Base-by-base conservation (phyloP, 1,140 invertebrate genomes). In the Belonocnema kinseyi region DNA sequence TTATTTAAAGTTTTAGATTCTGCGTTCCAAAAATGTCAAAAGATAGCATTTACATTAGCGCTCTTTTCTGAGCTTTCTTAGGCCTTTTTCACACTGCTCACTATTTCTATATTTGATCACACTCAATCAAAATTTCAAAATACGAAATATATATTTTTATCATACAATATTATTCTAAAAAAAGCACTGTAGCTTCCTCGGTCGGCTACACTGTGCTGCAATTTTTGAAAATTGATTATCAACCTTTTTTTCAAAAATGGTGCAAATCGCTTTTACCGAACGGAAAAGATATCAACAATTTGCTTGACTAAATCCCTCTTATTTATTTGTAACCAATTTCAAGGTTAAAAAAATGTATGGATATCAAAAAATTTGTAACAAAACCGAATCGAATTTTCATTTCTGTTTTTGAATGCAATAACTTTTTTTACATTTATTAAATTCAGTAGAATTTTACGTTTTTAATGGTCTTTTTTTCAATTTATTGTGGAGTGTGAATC, bases 51-150 rank as follows among this genome's bases (percentile, higher is more conserved):
- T 26, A 17, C 50, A 26, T 16, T 73, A 52, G 54, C 52, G 52
- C 50, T 17, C 51, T 53, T 53, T 53, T 53, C 52, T 81, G 72
- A 85, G 84, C 83, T 84, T 85, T 77, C 73, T 83, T 86, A 85
- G 83, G 83, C 84, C 84, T 86, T 14, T 82, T 78, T 74, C 78
- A 83, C 11, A 1, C 53, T 73, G 51, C 46, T 76, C 76, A 82
- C 61, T 14, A 74, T 46, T 73, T n/a, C 17, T 21, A 56, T 26
- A 58, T 56, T 56, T 40, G 16, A 26, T 21, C 21, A 53, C 72
- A 73, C 51, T 33, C 72, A 14, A 51, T 33, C 51, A 73, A 26
- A 2, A 53, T 51, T 21, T 16, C n/a, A 53, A 13, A 17, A 53
- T 14, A 56, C 53, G 26, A 53, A 40, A 8, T 46, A 16, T 26